Conservation (phyloP, 2,113 vertebrate species). For the Antechinus stuartii region DNA sequence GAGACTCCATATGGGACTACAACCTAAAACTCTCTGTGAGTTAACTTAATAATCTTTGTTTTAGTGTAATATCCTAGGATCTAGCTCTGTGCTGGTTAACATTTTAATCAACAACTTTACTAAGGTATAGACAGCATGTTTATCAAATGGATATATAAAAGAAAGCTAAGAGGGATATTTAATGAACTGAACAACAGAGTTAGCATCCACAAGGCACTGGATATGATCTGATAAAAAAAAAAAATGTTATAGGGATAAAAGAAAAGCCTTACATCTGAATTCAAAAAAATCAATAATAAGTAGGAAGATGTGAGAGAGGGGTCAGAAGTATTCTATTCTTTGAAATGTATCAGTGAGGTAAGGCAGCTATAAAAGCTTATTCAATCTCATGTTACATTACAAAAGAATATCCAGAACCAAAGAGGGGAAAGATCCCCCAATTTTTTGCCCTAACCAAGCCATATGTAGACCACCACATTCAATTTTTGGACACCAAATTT, state of each 20-base stretch:
- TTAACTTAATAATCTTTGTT: too few relatives aligned
- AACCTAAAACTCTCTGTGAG: too few relatives aligned
- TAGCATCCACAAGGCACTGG: background rate
- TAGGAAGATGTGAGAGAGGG: background rate
- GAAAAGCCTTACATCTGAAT: background rate
- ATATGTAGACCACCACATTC: background rate
- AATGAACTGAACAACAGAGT: background rate
- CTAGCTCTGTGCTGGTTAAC: too few relatives aligned
- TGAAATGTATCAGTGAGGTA: background rate
- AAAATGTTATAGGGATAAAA: background rate
- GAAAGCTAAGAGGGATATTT: background rate
- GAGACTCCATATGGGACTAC: too few relatives aligned
- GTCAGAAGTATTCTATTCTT: background rate
- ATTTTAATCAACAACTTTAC: background rate
- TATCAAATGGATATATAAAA: background rate
- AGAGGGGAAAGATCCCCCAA: background rate
- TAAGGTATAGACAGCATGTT: background rate
- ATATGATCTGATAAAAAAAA: background rate
- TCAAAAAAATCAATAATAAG: background rate
- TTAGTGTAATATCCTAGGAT: too few relatives aligned
- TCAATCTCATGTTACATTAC: background rate
- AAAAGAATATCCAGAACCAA: background rate
- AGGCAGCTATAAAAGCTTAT: background rate
- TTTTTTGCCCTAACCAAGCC: background rate
- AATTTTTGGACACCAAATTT: background rate